These are phyloP conservation scores for Macaria liturata DNA, from an alignment of 2,888 invertebrate genomes.

Conservation along the genomic window DNA sequence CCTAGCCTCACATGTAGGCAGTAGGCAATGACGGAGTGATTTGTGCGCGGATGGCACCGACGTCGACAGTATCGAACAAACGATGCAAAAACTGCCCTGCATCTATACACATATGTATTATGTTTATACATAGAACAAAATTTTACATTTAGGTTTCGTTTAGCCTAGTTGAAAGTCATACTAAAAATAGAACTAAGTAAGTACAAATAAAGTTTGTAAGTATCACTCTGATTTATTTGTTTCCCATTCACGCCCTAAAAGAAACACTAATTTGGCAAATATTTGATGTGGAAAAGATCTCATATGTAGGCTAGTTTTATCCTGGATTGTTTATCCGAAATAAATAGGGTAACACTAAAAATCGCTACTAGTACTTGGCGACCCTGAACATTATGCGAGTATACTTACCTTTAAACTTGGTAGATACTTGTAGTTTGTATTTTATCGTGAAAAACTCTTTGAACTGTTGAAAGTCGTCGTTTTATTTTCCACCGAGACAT, in stretches of 20 bases:
- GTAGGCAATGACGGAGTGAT: slow-evolving; percentile 32
- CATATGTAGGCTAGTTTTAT: too few relatives aligned
- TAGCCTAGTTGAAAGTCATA: background rate
- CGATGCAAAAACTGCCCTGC: slow-evolving; percentile 41
- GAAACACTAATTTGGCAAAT: too few relatives aligned
- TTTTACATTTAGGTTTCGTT: too few relatives aligned
- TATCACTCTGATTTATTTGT: too few relatives aligned
- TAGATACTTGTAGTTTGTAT: slow-evolving; percentile 1
- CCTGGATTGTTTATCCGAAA: too few relatives aligned
- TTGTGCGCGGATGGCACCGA: slow-evolving; percentile 54
- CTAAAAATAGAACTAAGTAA: too few relatives aligned
- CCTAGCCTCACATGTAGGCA: slow-evolving; percentile 31
- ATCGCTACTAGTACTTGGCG: too few relatives aligned
- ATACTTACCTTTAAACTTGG: slow-evolving; percentile 26
- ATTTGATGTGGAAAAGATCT: too few relatives aligned
- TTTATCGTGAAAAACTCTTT: background rate
- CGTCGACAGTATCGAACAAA: slow-evolving; percentile 67
- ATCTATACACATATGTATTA: slow-evolving; percentile 15
- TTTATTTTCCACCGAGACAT: slow-evolving; percentile 24
- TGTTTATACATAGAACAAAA: slow-evolving; percentile 1
- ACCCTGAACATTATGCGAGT: background rate
- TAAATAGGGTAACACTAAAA: too few relatives aligned
- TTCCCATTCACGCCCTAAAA: too few relatives aligned
- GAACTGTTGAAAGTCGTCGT: slow-evolving; percentile 1
- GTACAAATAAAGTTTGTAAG: too few relatives aligned